Percentiles rank a stretch among this genome's conserved stretches.
Conservation (phyloP, 2,888 invertebrate genomes). For the Noctuana brunneofusca region DNA sequence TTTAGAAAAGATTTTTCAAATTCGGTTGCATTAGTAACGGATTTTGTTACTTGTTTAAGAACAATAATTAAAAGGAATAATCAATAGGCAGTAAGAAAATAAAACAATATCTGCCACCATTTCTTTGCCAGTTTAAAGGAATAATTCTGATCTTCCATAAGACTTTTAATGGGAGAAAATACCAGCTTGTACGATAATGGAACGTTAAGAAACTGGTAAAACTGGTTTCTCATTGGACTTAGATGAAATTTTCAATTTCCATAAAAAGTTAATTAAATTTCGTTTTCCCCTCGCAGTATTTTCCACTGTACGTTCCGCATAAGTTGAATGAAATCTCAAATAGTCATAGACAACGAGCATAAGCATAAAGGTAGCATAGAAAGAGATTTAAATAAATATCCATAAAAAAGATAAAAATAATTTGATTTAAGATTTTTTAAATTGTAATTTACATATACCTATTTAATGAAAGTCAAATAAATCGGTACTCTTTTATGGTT, state of each 20-base stretch:
- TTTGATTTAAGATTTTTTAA: too few relatives aligned
- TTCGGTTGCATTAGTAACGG: neutral
- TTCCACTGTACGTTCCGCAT: slow-evolving; percentile 14
- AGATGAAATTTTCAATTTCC: slow-evolving; percentile 18
- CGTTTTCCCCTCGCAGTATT: slow-evolving; percentile 16
- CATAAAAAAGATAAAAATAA: too few relatives aligned
- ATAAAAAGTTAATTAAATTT: slow-evolving; percentile 20
- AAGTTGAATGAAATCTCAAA: slow-evolving; percentile 20
- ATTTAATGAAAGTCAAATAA: too few relatives aligned
- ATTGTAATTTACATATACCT: too few relatives aligned
- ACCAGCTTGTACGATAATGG: neutral
- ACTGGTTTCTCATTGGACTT: neutral
- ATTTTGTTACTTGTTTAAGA: too few relatives aligned
- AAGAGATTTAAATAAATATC: too few relatives aligned
- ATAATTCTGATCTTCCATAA: neutral
- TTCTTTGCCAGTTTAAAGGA: neutral
- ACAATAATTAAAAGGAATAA: too few relatives aligned
- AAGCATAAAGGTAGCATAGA: too few relatives aligned
- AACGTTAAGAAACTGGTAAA: slow-evolving; percentile 6
- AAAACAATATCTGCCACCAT: neutral
- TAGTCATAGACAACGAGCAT: too few relatives aligned
- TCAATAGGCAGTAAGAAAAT: neutral
- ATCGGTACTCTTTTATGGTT: too few relatives aligned
- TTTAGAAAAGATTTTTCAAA: neutral
- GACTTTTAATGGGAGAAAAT: neutral